These are phyloP conservation scores for Nibea coibor DNA, from an alignment of 2,113 vertebrate genomes.

Conservation along the genomic window DNA sequence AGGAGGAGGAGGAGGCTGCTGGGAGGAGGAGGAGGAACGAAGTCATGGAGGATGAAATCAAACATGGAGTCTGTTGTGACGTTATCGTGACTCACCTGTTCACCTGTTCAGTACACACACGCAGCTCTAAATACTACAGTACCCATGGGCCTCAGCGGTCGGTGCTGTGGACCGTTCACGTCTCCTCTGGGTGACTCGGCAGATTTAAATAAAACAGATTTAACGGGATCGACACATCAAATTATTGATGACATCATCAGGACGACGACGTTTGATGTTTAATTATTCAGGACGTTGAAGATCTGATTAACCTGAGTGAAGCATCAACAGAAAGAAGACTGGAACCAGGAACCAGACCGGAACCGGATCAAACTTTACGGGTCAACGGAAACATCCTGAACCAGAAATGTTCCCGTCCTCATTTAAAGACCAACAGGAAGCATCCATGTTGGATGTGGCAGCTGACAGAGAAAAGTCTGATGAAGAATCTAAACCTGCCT, in stretches of 20 bases:
- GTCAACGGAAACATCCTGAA: too few relatives aligned
- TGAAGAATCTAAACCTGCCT: neutral
- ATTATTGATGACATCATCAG: neutral
- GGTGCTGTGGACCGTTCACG: too few relatives aligned
- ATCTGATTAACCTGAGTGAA: neutral
- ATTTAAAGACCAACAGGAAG: neutral
- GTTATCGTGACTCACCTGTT: too few relatives aligned
- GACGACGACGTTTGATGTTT: neutral
- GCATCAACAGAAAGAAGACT: neutral
- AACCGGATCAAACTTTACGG: neutral
- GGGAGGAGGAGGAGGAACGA: neutral
- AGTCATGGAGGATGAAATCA: neutral
- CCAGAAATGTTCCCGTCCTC: neutral
- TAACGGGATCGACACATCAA: neutral
- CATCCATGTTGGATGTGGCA: neutral
- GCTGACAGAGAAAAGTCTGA: too few relatives aligned
- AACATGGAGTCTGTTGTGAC: neutral
- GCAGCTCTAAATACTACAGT: neutral
- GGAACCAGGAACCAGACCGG: too few relatives aligned
- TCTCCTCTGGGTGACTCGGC: too few relatives aligned
- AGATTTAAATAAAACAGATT: too few relatives aligned
- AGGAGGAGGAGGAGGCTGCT: neutral
- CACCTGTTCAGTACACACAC: neutral
- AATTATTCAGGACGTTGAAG: accelerated
- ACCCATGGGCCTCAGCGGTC: neutral